Percentiles rank a stretch among this genome's conserved stretches.
phyloP scores from a whole-genome alignment of 2,888 invertebrate species.

The Malthinus flaveolus region DNA sequence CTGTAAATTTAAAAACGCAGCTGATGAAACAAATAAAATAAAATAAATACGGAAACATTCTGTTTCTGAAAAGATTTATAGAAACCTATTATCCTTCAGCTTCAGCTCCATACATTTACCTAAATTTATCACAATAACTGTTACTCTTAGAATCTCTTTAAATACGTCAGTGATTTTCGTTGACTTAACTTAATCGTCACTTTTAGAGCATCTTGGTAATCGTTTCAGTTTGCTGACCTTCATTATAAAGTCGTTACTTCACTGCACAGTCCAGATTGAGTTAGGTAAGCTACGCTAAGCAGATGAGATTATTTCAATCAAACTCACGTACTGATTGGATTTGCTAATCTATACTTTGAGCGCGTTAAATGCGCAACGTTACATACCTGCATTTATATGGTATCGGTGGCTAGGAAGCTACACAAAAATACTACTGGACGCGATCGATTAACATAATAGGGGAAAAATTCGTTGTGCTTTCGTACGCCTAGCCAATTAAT shows the following conservation, averaged over 20 bases:
- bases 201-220: conserved; percentile 28
- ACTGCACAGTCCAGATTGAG: conserved; percentile 37
- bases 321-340: conserved; percentile 29
- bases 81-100: neutral
- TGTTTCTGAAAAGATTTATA: too few relatives aligned
- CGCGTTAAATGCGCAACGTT: too few relatives aligned
- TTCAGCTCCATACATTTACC: neutral
- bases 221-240: conserved; percentile 32
- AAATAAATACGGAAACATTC: too few relatives aligned
- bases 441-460: too few relatives aligned
- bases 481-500: too few relatives aligned
- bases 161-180: too few relatives aligned
- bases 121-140: conserved; percentile 12
- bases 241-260: conserved; percentile 36
- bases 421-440: too few relatives aligned
- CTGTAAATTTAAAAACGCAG: too few relatives aligned
- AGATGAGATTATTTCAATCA: conserved; percentile 38
- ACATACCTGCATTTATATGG: too few relatives aligned
- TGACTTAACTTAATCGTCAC: conserved; percentile 1
- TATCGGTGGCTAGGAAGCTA: too few relatives aligned
- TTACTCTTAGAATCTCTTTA: neutral
- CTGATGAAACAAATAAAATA: too few relatives aligned
- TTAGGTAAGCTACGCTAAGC: conserved; percentile 34
- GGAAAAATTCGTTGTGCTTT: too few relatives aligned
- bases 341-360: conserved; percentile 20